Percentiles rank a stretch among this genome's conserved stretches.
Conservation (phyloP, 2,797 vertebrate species). For the Urosaurus nigricauda region DNA sequence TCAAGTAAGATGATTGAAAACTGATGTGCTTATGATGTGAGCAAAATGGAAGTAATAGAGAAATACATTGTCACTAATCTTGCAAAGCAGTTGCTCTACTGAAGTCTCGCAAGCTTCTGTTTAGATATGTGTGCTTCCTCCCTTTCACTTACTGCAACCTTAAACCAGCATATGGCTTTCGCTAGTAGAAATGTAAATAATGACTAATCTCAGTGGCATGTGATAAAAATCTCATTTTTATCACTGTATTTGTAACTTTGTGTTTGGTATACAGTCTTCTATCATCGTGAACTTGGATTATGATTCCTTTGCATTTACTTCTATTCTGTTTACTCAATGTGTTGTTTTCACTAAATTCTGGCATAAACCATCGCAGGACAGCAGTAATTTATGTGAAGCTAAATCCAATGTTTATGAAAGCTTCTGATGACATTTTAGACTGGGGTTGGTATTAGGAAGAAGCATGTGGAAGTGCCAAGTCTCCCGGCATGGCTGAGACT, state of each 20-base stretch:
- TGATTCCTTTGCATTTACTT: constrained; percentile 75
- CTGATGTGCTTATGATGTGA: constrained; percentile 57
- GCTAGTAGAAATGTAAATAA: constrained; percentile 36
- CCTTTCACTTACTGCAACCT: constrained; percentile 62
- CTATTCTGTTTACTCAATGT: constrained; percentile 80
- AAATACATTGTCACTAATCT: constrained; percentile 53
- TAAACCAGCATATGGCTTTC: constrained; percentile 55
- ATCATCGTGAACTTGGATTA: constrained; percentile 77
- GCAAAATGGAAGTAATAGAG: constrained; percentile 43
- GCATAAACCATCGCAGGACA: constrained; percentile 79
- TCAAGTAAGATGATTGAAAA: constrained; percentile 30
- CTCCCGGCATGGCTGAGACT: constrained; percentile 79
- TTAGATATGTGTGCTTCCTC: constrained; percentile 46
- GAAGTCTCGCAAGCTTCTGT: constrained; percentile 35
- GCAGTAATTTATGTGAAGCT: constrained; percentile 85
- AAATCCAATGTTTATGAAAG: constrained; percentile 86
- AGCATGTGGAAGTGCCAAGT: constrained; percentile 81
- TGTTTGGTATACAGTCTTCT: constrained; percentile 71
- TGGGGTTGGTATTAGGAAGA: constrained; percentile 82
- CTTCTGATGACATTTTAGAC: constrained; percentile 86
- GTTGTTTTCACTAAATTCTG: constrained; percentile 84
- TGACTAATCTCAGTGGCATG: constrained; percentile 17
- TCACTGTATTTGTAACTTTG: constrained; percentile 75
- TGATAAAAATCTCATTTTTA: constrained; percentile 73
- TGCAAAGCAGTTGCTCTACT: constrained; percentile 46